Base-by-base conservation (phyloP, 2,113 vertebrate species). In the Penelope pileata region DNA sequence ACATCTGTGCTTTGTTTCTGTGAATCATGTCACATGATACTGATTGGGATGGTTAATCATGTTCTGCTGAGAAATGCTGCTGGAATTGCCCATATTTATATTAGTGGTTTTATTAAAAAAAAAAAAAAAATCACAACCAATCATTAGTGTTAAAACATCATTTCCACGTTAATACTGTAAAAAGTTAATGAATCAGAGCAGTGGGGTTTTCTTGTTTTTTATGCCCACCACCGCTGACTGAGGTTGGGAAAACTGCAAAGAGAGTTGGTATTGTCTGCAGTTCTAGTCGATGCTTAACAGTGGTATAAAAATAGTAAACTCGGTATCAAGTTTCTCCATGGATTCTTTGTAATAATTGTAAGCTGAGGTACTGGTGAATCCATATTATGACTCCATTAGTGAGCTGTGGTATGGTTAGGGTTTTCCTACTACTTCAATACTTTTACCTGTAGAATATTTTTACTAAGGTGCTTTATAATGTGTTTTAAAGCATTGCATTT, bases 401-500 rank as follows among this genome's bases (percentile, higher is more conserved):
- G 98, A 98, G 97, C 97, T 98, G 97, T 98, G 97, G 96, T 97
- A 96, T 97, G 97, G 97, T 97, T 96, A 97, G 95, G 97, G 63
- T 97, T 98, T 98, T 98, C 98, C 97, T 98, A 98, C 97, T 97
- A 97, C 96, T 97, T 97, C 97, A 97, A 96, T 97, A 98, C 98
- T 98, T 98, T 98, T 98, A 98, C 97, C 97, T 97, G 98, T 98
- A 98, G 98, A 98, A 97, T 98, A 96, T 98, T 98, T 98, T 98
- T 98, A 98, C 98, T 98, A 97, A 97, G 97, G 98, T 98, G 98
- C 98, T 98, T 98, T 98, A 97, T 98, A 98, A 98, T 29, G 97
- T 98, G 98, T 98, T 98, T 98, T 98, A 98, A 98, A 98, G 98
- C 98, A 97, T 98, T 98, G 97, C 98, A 98, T 98, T 98, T 98